These are phyloP conservation scores for Cuculus canorus DNA, from an alignment of 2,797 vertebrate genomes.

Conservation along the genomic window DNA sequence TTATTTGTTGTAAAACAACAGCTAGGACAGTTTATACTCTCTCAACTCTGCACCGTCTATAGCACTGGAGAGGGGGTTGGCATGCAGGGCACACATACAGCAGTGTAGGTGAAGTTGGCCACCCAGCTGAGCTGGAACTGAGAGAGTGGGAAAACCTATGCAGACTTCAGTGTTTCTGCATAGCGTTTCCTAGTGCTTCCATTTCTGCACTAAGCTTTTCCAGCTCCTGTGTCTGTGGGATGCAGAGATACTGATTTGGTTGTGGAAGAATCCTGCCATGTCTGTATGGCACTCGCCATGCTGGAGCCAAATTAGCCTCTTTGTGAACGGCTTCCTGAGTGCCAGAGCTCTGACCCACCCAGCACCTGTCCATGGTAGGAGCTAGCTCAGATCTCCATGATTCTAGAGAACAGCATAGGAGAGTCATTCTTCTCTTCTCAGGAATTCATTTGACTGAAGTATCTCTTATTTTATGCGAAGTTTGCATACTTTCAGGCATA, in stretches of 20 bases:
- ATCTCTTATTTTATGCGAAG: neutral
- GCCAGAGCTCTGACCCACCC: neutral
- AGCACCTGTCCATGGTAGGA: neutral
- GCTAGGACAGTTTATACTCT: neutral
- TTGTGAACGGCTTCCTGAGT: neutral
- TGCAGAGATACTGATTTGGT: accelerated
- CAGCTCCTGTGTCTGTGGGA: neutral
- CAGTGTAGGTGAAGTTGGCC: neutral
- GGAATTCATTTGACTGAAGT: neutral
- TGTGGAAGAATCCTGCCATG: neutral
- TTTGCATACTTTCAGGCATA: neutral
- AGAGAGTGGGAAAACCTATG: accelerated
- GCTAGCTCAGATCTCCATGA: neutral
- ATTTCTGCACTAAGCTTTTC: neutral
- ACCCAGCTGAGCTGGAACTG: neutral
- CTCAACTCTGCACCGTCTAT: neutral
- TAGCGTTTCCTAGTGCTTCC: neutral
- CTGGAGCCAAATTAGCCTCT: neutral
- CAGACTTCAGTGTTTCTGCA: neutral
- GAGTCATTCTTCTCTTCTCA: neutral
- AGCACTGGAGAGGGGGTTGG: neutral
- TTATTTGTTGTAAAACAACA: neutral
- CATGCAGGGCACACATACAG: accelerated
- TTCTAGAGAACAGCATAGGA: neutral
- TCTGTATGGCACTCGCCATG: neutral